Conservation (phyloP, 2,113 vertebrate genomes). For the Trochalopteron elliotii region DNA sequence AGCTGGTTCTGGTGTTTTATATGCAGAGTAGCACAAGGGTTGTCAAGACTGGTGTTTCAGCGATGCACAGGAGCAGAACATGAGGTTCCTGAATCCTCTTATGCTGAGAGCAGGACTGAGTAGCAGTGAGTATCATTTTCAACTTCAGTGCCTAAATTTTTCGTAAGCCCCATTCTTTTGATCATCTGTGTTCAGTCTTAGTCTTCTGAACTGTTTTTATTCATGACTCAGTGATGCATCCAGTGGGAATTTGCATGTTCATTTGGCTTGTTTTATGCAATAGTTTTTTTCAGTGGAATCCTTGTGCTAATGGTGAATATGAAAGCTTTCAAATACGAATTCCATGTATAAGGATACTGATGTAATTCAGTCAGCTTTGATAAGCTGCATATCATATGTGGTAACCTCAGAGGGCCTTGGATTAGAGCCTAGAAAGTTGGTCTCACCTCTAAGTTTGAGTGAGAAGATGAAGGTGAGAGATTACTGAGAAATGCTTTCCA, state of each 20-base stretch:
- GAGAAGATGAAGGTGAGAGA: neutral
- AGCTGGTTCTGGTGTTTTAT: neutral
- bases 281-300: neutral
- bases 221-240: neutral
- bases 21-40: neutral
- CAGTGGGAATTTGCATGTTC: neutral
- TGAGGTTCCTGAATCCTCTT: neutral
- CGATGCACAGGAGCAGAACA: neutral
- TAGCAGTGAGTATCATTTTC: neutral
- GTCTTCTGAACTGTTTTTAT: neutral
- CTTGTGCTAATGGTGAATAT: neutral
- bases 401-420: neutral
- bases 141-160: neutral
- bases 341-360: neutral
- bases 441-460: neutral
- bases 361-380: neutral
- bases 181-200: neutral
- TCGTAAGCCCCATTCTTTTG: rapidly evolving
- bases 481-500: neutral
- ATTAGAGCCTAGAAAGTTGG: neutral
- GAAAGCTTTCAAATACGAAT: neutral
- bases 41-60: neutral
- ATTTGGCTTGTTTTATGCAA: neutral
- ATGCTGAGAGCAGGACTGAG: neutral
- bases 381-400: neutral